A percentile compares a stretch with the other conserved stretches of the same genome.
Evolutionary conservation across 2,888 invertebrate genomes (phyloP).

Genomic region (Anthrax anthrax): DNA sequence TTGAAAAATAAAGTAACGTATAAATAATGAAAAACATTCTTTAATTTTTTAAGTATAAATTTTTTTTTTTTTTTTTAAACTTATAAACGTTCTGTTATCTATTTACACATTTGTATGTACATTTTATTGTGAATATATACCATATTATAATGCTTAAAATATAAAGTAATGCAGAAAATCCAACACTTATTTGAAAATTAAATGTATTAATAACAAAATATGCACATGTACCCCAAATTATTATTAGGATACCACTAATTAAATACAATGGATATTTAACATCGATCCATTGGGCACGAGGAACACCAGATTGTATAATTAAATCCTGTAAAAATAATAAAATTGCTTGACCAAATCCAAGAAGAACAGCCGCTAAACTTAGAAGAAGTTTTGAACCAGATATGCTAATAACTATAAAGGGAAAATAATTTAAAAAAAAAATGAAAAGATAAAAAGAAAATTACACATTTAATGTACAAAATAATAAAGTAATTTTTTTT

Average conservation of each 20-base stretch:
- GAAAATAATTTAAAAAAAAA: not conserved
- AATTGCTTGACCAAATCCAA: slow-evolving; percentile 33
- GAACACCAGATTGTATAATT: slow-evolving; percentile 30
- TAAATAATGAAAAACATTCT: no score
- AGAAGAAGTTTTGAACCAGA: slow-evolving; percentile 30
- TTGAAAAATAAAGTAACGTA: no score
- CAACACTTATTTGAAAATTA: slow-evolving; percentile 29
- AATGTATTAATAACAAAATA: slow-evolving; percentile 28
- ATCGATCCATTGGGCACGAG: slow-evolving; percentile 28
- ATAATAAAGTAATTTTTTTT: no score
- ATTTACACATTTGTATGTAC: not conserved
- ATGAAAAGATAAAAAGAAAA: not conserved
- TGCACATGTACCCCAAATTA: slow-evolving; percentile 28
- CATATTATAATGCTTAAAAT: slow-evolving; percentile 24
- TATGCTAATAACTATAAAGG: slow-evolving; percentile 26
- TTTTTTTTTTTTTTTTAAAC: no score
- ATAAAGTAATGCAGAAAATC: slow-evolving; percentile 25
- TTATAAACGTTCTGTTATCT: no score
- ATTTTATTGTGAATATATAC: slow-evolving; percentile 11
- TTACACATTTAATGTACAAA: no score
- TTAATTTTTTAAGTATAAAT: no score
- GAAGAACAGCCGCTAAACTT: slow-evolving; percentile 29
- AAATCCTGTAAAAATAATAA: slow-evolving; percentile 30
- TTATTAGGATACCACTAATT: slow-evolving; percentile 28
- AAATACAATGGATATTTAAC: slow-evolving; percentile 29